These are phyloP conservation scores for Melanotaenia nigrans DNA, from an alignment of 2,797 vertebrate genomes.

Conservation along the genomic window DNA sequence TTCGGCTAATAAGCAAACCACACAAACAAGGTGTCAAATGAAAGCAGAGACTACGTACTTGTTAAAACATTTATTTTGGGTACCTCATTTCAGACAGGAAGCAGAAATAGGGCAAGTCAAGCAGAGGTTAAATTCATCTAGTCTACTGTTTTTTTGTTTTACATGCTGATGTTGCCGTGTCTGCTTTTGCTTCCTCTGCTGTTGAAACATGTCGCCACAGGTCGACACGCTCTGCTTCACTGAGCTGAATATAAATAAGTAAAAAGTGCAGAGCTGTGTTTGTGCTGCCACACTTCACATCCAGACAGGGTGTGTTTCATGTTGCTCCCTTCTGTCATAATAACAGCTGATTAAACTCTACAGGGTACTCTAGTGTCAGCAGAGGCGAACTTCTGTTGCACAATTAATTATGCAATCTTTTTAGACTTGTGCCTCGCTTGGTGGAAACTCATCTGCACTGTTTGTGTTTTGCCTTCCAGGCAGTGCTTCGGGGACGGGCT, in stretches of 20 bases:
- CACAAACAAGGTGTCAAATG: too few species aligned
- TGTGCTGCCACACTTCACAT: neutral
- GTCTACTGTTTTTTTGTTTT: neutral
- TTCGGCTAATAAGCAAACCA: too few species aligned
- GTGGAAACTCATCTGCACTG: neutral
- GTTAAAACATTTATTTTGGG: too few species aligned
- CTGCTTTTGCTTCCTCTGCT: neutral
- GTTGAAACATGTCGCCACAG: neutral
- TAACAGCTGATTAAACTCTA: neutral
- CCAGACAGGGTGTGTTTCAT: neutral
- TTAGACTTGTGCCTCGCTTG: neutral
- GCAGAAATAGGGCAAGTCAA: too few species aligned
- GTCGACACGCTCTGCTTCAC: neutral
- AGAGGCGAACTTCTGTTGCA: slow-evolving; percentile 1
- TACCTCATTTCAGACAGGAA: too few species aligned
- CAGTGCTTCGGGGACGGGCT: slow-evolving; percentile 98
- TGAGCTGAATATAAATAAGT: slow-evolving; percentile 2
- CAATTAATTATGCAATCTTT: slow-evolving; percentile 7
- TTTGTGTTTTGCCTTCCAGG: slow-evolving; percentile 69
- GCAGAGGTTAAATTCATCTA: too few species aligned
- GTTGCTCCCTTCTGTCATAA: neutral
- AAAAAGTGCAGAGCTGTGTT: neutral
- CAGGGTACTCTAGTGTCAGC: neutral
- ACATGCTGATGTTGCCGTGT: neutral
- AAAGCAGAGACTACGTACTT: too few species aligned